Evolutionary conservation across 2,113 vertebrate genomes (phyloP).

Genomic region (Orientallactaga bullata): DNA sequence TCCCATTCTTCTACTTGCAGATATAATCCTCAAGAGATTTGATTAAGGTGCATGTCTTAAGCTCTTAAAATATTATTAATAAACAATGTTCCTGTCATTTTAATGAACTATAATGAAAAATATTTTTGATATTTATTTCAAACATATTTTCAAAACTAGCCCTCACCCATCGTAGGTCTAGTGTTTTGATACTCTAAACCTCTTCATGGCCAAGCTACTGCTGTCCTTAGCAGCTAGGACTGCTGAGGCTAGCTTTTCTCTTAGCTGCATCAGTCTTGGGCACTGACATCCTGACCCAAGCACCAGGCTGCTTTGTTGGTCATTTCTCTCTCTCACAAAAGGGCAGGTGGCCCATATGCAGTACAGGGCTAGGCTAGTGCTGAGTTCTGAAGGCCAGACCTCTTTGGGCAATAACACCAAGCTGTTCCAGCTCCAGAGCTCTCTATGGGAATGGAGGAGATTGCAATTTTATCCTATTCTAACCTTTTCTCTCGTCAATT

Average conservation of each 20-base stretch:
- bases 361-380: neutral
- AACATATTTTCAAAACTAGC: neutral
- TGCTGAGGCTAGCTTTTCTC: neutral
- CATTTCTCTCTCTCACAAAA: neutral
- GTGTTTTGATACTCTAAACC: neutral
- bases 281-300: accelerated
- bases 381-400: neutral
- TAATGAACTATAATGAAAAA: neutral
- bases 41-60: neutral
- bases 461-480: neutral
- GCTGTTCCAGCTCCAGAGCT: neutral
- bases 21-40: neutral
- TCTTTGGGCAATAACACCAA: neutral
- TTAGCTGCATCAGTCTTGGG: neutral
- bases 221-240: neutral
- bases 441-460: neutral
- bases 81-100: neutral
- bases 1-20: neutral
- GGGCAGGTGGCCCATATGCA: neutral
- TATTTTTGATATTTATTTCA: slow-evolving; percentile 1
- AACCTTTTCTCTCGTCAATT: neutral
- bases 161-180: neutral
- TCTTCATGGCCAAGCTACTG: neutral
- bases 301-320: neutral
- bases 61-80: neutral